Percentiles rank a stretch among this genome's conserved stretches.
Conservation (phyloP, 2,113 vertebrate species). For the Limanda limanda region DNA sequence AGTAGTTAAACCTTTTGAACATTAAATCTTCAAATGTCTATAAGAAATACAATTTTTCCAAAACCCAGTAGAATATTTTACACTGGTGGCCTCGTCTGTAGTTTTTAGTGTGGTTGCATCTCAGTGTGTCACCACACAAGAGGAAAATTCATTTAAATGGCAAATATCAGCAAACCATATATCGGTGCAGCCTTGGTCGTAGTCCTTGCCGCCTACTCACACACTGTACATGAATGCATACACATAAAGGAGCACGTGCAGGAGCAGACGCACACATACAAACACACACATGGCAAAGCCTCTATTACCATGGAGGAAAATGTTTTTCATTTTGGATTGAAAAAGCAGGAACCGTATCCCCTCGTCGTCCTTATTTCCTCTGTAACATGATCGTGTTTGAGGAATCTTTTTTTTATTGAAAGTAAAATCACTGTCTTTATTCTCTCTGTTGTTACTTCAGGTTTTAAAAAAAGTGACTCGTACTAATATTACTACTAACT, state of each 20-base stretch:
- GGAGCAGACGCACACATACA: conserved; percentile 20
- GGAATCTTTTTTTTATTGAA: not conserved
- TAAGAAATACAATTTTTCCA: not conserved
- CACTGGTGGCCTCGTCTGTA: too few species aligned
- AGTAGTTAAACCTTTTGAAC: not conserved
- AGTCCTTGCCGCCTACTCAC: conserved; percentile 6
- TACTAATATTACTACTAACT: not conserved
- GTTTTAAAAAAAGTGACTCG: not conserved
- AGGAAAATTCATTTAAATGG: conserved; percentile 10
- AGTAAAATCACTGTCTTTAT: not conserved
- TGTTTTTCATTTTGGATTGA: conserved; percentile 65
- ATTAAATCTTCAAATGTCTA: not conserved
- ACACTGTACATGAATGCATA: conserved; percentile 3
- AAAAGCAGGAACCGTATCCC: conserved; percentile 54
- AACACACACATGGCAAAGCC: conserved; percentile 37
- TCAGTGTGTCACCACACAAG: not conserved
- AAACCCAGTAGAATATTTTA: not conserved
- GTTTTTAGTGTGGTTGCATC: not conserved
- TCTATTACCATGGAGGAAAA: conserved; percentile 57
- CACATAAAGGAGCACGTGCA: conserved; percentile 6
- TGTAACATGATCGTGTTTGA: not conserved
- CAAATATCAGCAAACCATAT: not conserved
- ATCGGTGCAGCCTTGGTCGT: conserved; percentile 10
- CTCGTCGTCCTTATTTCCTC: conserved; percentile 31
- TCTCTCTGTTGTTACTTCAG: not conserved